phyloP scores from a whole-genome alignment of 2,888 invertebrate species.

The Drosophila melanosoma region DNA sequence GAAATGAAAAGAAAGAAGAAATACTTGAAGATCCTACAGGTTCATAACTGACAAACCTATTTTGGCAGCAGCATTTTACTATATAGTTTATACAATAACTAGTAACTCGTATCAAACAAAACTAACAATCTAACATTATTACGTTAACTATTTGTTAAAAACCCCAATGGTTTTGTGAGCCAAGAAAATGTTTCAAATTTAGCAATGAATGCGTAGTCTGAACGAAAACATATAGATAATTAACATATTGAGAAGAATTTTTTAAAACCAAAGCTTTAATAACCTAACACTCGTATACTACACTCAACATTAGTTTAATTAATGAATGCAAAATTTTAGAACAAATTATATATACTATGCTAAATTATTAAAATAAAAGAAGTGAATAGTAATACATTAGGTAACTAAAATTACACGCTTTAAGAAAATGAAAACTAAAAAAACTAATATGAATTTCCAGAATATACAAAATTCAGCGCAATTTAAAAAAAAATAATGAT shows the following conservation, averaged over 20 bases:
- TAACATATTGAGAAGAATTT: slow-evolving; percentile 64
- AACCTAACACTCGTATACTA: slow-evolving; percentile 67
- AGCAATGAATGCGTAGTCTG: slow-evolving; percentile 68
- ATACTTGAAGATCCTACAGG: slow-evolving; percentile 15
- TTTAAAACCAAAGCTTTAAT: slow-evolving; percentile 74
- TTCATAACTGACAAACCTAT: slow-evolving; percentile 51
- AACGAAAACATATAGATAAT: slow-evolving; percentile 66
- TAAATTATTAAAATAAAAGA: slow-evolving; percentile 29
- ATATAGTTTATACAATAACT: slow-evolving; percentile 60
- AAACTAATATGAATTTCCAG: slow-evolving; percentile 30
- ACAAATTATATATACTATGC: slow-evolving; percentile 50
- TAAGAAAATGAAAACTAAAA: slow-evolving; percentile 25
- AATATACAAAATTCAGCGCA: slow-evolving; percentile 22
- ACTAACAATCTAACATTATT: slow-evolving; percentile 46
- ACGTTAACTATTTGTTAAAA: slow-evolving; percentile 64
- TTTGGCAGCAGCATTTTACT: slow-evolving; percentile 70
- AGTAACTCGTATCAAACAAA: slow-evolving; percentile 36
- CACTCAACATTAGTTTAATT: slow-evolving; percentile 62
- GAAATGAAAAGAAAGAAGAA: neutral
- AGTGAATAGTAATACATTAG: slow-evolving; percentile 36
- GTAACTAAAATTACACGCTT: slow-evolving; percentile 47
- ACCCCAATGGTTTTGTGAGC: slow-evolving; percentile 37
- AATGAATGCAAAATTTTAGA: slow-evolving; percentile 32
- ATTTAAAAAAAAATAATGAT: slow-evolving; percentile 17
- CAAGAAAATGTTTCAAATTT: slow-evolving; percentile 44